phyloP scores from a whole-genome alignment of 1,140 invertebrate genomes.

The Megalopta genalis region DNA sequence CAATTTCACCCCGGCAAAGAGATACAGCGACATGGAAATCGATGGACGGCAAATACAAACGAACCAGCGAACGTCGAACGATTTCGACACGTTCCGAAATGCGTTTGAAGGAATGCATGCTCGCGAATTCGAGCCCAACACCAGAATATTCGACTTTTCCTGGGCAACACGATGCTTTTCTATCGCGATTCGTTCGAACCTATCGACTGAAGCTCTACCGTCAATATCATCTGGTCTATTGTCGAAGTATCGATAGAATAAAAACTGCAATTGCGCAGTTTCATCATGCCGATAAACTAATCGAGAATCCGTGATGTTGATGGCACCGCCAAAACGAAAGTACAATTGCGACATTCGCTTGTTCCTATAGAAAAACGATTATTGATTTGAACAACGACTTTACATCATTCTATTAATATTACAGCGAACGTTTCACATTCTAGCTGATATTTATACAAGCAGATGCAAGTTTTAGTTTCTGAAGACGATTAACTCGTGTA shows the following conservation, averaged over 20 bases:
- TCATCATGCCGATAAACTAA: too few relatives aligned
- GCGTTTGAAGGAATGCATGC: neutral
- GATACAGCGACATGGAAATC: neutral
- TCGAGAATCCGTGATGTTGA: neutral
- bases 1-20: neutral
- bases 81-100: neutral
- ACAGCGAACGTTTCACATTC: too few relatives aligned
- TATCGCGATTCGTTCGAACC: slow-evolving; percentile 27
- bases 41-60: neutral
- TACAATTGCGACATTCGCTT: too few relatives aligned
- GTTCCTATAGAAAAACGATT: too few relatives aligned
- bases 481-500: too few relatives aligned
- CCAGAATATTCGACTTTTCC: slow-evolving; percentile 33
- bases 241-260: slow-evolving; percentile 6
- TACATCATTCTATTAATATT: too few relatives aligned
- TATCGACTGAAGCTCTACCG: slow-evolving; percentile 9
- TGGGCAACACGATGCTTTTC: slow-evolving; percentile 1
- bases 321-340: too few relatives aligned
- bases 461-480: too few relatives aligned
- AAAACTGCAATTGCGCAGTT: neutral
- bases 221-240: slow-evolving; percentile 6
- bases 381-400: too few relatives aligned
- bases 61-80: neutral
- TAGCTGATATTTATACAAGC: too few relatives aligned
- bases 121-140: slow-evolving; percentile 30